phyloP scores from a whole-genome alignment of 2,113 vertebrate species.

The Clarias magur region DNA sequence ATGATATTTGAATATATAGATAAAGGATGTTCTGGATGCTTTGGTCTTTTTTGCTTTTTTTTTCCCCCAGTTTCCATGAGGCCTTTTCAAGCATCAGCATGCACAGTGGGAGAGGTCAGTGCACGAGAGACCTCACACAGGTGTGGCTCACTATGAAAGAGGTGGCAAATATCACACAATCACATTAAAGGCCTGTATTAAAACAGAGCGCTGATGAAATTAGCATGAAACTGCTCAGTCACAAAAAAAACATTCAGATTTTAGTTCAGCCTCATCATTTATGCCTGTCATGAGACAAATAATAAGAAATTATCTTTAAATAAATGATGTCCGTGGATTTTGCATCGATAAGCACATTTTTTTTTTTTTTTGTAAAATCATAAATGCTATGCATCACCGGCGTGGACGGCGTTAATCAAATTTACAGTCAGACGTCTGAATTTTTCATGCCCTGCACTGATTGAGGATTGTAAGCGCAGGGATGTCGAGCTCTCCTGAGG shows the following conservation, averaged over 20 bases:
- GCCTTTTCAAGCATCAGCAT: conserved; percentile 26
- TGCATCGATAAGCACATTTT: not conserved
- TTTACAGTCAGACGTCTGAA: conserved; percentile 7
- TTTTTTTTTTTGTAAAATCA: not conserved
- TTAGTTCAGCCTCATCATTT: not conserved
- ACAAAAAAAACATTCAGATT: not conserved
- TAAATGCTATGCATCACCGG: not conserved
- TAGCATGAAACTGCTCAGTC: not conserved
- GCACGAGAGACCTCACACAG: conserved; percentile 29
- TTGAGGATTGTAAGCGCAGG: not conserved
- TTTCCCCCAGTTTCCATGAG: not conserved
- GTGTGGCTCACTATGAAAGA: conserved; percentile 37
- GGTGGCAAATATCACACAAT: conserved; percentile 40
- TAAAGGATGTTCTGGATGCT: not conserved
- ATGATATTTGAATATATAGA: not conserved
- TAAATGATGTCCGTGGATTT: not conserved
- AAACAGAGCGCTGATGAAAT: conserved; percentile 7
- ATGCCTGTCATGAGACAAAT: not conserved
- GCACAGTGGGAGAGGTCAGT: conserved; percentile 16
- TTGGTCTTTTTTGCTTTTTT: not conserved
- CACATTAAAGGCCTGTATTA: conserved; percentile 31
- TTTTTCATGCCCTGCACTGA: conserved; percentile 10
- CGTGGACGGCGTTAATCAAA: not conserved
- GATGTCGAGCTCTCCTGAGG: not conserved
- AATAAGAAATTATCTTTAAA: not conserved